Evolutionary conservation across 2,888 invertebrate genomes (phyloP), one percentile per base, ranked within the genome.

Genomic region (Eurois occulta): DNA sequence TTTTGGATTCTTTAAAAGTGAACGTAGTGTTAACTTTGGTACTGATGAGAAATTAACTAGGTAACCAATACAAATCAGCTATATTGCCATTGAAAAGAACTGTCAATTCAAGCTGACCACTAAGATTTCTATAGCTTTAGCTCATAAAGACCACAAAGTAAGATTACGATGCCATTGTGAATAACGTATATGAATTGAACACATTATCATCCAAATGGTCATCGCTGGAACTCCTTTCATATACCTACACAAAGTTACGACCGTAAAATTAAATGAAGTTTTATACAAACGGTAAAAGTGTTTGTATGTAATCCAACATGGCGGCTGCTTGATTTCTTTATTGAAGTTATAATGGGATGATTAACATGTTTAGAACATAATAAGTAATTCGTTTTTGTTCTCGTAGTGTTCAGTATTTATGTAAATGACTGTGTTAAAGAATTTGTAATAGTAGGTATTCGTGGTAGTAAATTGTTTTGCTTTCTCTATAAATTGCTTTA

Each of bases 281-380:
- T 65, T 73, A 69, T 55, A 84, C 48, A 79, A 60, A 65, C 41
- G 75, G 79, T 69, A 86, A 84, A 74, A 78, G 74, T 83, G 66
- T 67, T 70, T 48, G 60, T 28, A 41, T 28, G 43, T 67, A 55
- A 67, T 72, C n/a, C 38, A 60, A 64, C 58, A 81, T 84, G 43
- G 60, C 52, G 52, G 18, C 2, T 3, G 18, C 13, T 46, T 64
- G 41, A 46, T 82, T 66, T 67, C 64, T 77, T 18, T 68, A 73
- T 35, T 70, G 18, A 81, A 71, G 24, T 67, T 68, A 62, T 72
- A 72, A 66, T 69, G 58, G 62, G 35, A 38, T 70, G 18, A 71
- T 86, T 77, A 55, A 46, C 48, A 24, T 65, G 13, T 71, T 43
- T 58, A 48, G 35, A 65, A 70, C 35, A 1, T 70, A 38, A 18